Percentiles rank a stretch among this genome's conserved stretches.
These are phyloP conservation scores for Prochilodus magdalenae DNA, from an alignment of 2,113 vertebrate species.

Conservation along the genomic window DNA sequence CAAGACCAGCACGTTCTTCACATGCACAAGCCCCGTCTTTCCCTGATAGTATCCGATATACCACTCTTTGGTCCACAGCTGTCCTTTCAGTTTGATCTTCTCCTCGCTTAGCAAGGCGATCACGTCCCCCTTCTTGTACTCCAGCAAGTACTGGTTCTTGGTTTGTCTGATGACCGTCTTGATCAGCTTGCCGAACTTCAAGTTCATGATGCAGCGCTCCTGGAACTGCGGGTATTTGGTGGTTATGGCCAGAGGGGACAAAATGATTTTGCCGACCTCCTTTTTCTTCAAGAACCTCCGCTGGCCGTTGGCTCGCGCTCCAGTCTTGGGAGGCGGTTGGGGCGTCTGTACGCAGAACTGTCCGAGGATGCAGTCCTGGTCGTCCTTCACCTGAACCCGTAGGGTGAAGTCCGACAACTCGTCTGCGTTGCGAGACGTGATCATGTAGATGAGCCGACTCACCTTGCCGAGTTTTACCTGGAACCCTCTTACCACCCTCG, in stretches of 20 bases:
- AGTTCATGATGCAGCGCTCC: slow-evolving; percentile 85
- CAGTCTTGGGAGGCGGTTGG: slow-evolving; percentile 85
- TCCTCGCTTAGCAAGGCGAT: slow-evolving; percentile 94
- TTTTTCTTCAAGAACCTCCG: slow-evolving; percentile 95
- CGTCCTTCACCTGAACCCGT: slow-evolving; percentile 92
- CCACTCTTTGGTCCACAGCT: slow-evolving; percentile 97
- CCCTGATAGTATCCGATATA: slow-evolving; percentile 97
- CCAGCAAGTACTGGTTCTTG: slow-evolving; percentile 93
- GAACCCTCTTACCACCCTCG: slow-evolving; percentile 85
- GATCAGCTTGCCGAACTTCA: slow-evolving; percentile 91
- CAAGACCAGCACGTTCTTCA: slow-evolving; percentile 91
- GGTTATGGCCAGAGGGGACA: slow-evolving; percentile 89
- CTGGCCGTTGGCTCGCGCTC: slow-evolving; percentile 77
- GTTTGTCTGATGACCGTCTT: slow-evolving; percentile 93
- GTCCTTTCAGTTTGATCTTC: slow-evolving; percentile 90
- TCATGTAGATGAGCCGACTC: slow-evolving; percentile 88
- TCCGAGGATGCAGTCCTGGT: slow-evolving; percentile 86
- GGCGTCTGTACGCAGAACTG: slow-evolving; percentile 97
- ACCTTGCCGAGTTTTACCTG: slow-evolving; percentile 94
- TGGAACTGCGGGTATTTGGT: slow-evolving; percentile 91
- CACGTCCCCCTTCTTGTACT: slow-evolving; percentile 94
- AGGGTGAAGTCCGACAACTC: slow-evolving; percentile 91
- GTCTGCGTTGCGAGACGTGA: slow-evolving; percentile 80
- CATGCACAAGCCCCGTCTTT: slow-evolving; percentile 89
- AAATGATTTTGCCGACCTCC: slow-evolving; percentile 92